phyloP scores from a whole-genome alignment of 2,888 invertebrate genomes.

The Agapostemon virescens region DNA sequence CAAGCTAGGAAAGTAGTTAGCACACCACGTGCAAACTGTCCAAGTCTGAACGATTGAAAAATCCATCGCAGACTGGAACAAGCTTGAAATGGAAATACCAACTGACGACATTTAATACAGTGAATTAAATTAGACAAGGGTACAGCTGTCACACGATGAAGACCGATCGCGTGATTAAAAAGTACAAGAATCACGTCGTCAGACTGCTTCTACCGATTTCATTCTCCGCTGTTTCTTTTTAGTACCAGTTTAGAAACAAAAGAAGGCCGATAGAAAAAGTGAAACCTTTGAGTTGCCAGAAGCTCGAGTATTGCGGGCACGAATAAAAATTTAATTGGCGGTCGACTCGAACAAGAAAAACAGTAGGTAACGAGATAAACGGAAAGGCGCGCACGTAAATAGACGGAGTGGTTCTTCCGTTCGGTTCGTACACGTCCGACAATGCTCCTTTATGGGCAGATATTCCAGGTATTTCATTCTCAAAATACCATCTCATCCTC shows the following conservation, averaged over 20 bases:
- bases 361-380: neutral
- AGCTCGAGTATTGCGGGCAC: no score
- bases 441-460: constrained; percentile 3
- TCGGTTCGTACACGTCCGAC: neutral
- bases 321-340: constrained; percentile 20
- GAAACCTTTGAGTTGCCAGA: neutral
- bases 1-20: no score
- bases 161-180: no score
- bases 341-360: neutral
- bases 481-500: constrained; percentile 35
- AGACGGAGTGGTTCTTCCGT: neutral
- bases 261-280: neutral
- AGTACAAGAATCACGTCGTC: neutral
- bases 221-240: neutral
- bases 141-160: no score
- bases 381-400: constrained; percentile 6
- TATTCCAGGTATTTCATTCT: constrained; percentile 45
- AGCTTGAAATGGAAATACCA: no score
- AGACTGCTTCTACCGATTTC: neutral
- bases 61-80: no score
- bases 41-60: no score
- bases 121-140: no score
- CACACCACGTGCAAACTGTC: no score
- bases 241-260: no score
- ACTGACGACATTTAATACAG: no score